Conservation (phyloP, 2,888 invertebrate genomes). For the Portevinia maculata region DNA sequence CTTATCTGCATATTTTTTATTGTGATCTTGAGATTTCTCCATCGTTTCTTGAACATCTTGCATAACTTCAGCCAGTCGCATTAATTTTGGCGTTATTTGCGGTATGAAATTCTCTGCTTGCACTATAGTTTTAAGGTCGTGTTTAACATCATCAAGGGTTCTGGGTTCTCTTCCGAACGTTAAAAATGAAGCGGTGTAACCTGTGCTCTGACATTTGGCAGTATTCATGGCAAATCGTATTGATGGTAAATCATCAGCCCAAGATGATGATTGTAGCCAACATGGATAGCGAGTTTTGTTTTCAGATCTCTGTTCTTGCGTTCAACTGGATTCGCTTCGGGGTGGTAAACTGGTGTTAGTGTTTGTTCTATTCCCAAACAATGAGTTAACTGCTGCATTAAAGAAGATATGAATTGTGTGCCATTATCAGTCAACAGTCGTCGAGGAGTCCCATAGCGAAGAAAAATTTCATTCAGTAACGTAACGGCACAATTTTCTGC, state of each 20-base stretch:
- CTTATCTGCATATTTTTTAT: too few relatives aligned
- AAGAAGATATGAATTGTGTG: constrained; percentile 77
- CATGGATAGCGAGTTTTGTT: constrained; percentile 17
- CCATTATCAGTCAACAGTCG: constrained; percentile 80
- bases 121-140: constrained; percentile 9
- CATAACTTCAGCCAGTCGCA: neutral
- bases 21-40: too few relatives aligned
- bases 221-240: constrained; percentile 37
- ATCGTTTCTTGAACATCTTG: neutral
- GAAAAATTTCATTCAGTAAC: constrained; percentile 78
- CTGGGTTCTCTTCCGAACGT: constrained; percentile 29
- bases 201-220: constrained; percentile 14
- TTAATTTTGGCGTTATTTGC: constrained; percentile 35
- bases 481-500: constrained; percentile 76
- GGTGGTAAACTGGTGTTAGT: constrained; percentile 68
- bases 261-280: neutral
- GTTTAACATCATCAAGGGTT: constrained; percentile 9
- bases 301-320: constrained; percentile 46
- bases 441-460: constrained; percentile 78
- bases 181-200: constrained; percentile 13
- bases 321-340: constrained; percentile 65
- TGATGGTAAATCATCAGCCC: constrained; percentile 8
- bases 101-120: constrained; percentile 37
- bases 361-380: constrained; percentile 64
- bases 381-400: constrained; percentile 78